Base-by-base conservation (phyloP, 2,888 invertebrate genomes). In the Gisinianus flammeolus region DNA sequence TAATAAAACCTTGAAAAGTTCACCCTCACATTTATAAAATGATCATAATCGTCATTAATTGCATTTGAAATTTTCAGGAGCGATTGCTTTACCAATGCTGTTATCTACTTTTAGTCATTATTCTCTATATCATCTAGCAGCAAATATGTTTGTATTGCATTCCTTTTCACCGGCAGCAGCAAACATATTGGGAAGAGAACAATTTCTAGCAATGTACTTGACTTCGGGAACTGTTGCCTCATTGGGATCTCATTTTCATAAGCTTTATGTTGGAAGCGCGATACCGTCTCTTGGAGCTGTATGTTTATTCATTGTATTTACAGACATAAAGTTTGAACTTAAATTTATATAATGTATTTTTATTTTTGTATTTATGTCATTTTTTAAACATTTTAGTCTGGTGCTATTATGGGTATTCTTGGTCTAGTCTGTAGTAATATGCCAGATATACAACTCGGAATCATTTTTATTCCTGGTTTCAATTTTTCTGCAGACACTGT, bases 131-230 rank as follows among this genome's bases (percentile, higher is more conserved):
- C 98, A 98, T 88, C 90, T 98, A 79, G 91, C 92, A 84, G 92
- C 94, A 75, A 99, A 99, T 88, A 98, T 99, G 98, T 97, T 94
- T 88, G 98, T 97, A 62, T 89, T 98, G 31, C 94, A 95, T 87
- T 94, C 93, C 86, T 96, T 96, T 86, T 91, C 90, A 78, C 88
- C 89, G 83, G 91, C 91, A 56, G 92, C 93, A 64, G 91, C 93
- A 31, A 88, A 91, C 64, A 88, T 92, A 33, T 88, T 97, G 85
- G 97, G 97, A 54, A 93, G 92, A 86, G 97, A 97, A 87, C 96
- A 98, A 87, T 97, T 98, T 87, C 87, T 95, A 82, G 96, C 93
- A 0, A 89, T 97, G 86, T 98, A 97, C 88, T 87, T 97, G 81
- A 93, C 93, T 85, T 94, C 94, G 82, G 98, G 95, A 68, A 93